Evolutionary conservation across 2,797 vertebrate genomes (phyloP).

Genomic region (Peromyscus aztecus): DNA sequence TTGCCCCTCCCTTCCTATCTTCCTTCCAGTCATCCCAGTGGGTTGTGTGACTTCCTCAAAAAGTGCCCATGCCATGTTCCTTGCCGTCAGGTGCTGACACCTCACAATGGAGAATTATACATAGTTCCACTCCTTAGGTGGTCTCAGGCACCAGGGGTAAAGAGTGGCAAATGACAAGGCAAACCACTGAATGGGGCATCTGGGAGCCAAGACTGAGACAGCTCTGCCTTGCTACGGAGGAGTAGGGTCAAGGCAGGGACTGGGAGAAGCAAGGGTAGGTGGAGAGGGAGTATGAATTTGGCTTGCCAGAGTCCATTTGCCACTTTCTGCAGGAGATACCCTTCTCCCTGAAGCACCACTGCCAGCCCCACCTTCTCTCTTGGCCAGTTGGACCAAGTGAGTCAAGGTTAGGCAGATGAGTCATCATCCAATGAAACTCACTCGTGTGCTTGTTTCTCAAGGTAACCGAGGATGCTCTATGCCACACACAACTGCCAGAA

Average conservation of each 20-base stretch:
- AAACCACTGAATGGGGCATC: neutral
- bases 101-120: rapidly evolving
- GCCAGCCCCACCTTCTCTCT: neutral
- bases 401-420: neutral
- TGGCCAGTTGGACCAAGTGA: neutral
- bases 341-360: no score
- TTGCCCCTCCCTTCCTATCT: neutral
- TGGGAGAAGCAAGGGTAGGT: rapidly evolving
- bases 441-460: neutral
- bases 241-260: neutral
- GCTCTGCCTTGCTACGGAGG: neutral
- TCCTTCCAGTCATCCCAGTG: neutral
- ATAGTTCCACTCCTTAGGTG: rapidly evolving
- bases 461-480: neutral
- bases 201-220: neutral
- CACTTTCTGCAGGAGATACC: neutral
- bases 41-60: neutral
- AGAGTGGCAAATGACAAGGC: neutral
- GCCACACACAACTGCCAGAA: rapidly evolving
- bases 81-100: neutral
- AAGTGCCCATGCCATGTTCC: no score
- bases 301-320: neutral
- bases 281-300: neutral
- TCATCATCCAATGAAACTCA: neutral
- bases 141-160: neutral